Percentiles rank a stretch among this genome's conserved stretches.
Evolutionary conservation across 2,113 vertebrate genomes (phyloP).

Genomic region (Formicarius rufipectus): DNA sequence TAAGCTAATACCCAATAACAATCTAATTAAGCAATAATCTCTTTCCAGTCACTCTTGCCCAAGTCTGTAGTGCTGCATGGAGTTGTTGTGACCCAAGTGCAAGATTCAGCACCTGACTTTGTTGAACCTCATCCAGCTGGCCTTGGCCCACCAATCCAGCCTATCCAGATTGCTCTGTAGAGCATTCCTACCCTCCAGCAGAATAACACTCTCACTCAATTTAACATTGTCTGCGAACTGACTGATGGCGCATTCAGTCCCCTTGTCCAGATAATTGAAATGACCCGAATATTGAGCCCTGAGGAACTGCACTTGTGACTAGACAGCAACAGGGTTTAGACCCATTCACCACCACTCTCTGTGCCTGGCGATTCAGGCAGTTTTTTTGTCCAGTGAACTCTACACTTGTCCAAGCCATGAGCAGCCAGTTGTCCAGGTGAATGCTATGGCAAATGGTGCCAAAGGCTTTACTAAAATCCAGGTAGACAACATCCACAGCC

Average conservation of each 20-base stretch:
- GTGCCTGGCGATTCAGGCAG: not conserved
- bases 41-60: not conserved
- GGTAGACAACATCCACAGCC: no score
- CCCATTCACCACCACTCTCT: not conserved
- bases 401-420: not conserved
- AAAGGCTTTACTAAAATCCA: not conserved
- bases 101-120: not conserved
- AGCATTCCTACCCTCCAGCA: not conserved
- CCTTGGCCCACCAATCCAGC: rapidly evolving
- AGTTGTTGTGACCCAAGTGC: not conserved
- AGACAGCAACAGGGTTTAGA: not conserved
- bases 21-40: not conserved
- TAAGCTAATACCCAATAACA: not conserved
- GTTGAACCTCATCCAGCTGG: not conserved
- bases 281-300: no score
- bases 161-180: not conserved
- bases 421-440: not conserved
- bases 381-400: not conserved
- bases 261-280: not conserved
- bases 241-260: no score
- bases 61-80: not conserved
- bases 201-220: rapidly evolving
- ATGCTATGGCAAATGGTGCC: not conserved
- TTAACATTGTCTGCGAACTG: no score
- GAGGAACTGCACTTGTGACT: not conserved